phyloP scores from a whole-genome alignment of 2,888 invertebrate species.

The Parochlus steinenii region DNA sequence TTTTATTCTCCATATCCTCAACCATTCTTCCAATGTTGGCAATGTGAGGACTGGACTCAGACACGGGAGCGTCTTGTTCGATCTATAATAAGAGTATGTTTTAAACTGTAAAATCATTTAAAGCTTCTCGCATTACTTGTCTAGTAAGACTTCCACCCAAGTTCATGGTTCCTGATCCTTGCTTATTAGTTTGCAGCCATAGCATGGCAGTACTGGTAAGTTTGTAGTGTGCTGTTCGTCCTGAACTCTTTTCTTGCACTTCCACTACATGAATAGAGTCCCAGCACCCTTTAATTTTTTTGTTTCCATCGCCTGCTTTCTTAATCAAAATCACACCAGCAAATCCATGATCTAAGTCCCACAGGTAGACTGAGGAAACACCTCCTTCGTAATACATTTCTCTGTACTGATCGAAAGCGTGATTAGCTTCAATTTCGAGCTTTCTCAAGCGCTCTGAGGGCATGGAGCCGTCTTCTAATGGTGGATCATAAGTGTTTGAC shows the following conservation, averaged over 20 bases:
- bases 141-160: constrained; percentile 94
- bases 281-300: constrained; percentile 99
- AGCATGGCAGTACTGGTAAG: constrained; percentile 98
- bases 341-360: constrained; percentile 98
- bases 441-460: constrained; percentile 91
- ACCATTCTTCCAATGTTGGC: constrained; percentile 98
- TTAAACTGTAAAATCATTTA: background rate
- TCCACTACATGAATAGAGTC: constrained; percentile 99
- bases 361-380: constrained; percentile 96
- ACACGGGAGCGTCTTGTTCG: constrained; percentile 80
- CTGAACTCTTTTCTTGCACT: constrained; percentile 90
- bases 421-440: constrained; percentile 94
- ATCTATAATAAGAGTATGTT: constrained; percentile 37
- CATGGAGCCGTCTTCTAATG: constrained; percentile 95
- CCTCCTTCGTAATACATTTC: constrained; percentile 99
- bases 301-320: constrained; percentile 96
- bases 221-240: constrained; percentile 92
- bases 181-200: constrained; percentile 96
- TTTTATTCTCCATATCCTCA: constrained; percentile 99
- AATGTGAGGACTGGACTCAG: constrained; percentile 90
- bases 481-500: constrained; percentile 97
- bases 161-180: constrained; percentile 96
- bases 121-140: constrained; percentile 43
- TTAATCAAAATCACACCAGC: constrained; percentile 97
- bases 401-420: constrained; percentile 95